These are phyloP conservation scores for Synanceia verrucosa DNA, from an alignment of 2,797 vertebrate genomes.

Conservation along the genomic window DNA sequence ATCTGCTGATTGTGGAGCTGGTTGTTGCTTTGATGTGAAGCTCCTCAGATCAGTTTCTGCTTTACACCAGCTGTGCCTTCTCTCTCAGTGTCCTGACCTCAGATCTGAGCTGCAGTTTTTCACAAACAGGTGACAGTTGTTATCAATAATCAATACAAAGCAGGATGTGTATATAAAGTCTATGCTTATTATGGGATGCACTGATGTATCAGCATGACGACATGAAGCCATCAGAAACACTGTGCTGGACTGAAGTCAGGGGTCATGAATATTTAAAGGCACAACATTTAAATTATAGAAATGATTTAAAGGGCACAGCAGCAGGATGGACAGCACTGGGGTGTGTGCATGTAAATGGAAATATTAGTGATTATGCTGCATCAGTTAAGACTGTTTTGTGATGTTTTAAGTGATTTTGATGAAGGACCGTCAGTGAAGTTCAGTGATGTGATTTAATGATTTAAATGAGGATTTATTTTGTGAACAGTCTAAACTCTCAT, in stretches of 20 bases:
- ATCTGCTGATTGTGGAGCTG: neutral
- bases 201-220: conserved; percentile 8
- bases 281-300: no score
- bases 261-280: neutral
- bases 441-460: neutral
- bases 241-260: neutral
- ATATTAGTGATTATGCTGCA: no score
- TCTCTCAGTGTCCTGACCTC: conserved; percentile 1
- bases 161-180: neutral
- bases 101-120: conserved; percentile 1
- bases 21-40: neutral
- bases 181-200: conserved; percentile 15
- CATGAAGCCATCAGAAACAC: neutral
- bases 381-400: no score
- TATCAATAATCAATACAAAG: neutral
- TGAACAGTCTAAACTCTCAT: no score
- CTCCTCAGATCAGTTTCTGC: conserved; percentile 11
- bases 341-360: no score
- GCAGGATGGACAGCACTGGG: no score
- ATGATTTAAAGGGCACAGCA: no score
- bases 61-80: conserved; percentile 54
- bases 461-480: no score
- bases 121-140: conserved; percentile 17
- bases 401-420: no score
- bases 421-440: neutral